Conservation (phyloP, 2,797 vertebrate genomes). For the Anableps anableps region DNA sequence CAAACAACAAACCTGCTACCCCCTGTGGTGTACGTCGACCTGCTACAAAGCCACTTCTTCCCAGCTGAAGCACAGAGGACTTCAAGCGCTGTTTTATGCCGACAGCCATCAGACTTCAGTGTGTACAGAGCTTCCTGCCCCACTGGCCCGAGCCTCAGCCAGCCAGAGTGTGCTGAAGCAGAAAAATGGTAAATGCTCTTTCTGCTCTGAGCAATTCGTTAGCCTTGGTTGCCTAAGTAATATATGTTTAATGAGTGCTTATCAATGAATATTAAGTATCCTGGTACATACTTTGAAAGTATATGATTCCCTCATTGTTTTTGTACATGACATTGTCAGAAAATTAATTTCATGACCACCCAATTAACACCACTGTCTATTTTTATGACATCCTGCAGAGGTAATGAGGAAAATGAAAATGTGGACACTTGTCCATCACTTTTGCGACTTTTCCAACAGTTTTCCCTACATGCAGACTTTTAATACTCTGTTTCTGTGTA, state of each 20-base stretch:
- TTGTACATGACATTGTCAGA: slow-evolving; percentile 1
- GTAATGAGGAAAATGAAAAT: slow-evolving; percentile 42
- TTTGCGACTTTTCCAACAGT: slow-evolving; percentile 18
- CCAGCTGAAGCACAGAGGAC: slow-evolving; percentile 48
- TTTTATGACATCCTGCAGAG: slow-evolving; percentile 26
- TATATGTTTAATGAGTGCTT: not conserved
- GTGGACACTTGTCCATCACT: not conserved
- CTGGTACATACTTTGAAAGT: not conserved
- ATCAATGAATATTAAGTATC: slow-evolving; percentile 24
- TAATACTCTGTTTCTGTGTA: not conserved
- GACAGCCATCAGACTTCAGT: slow-evolving; percentile 58
- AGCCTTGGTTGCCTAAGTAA: slow-evolving; percentile 14
- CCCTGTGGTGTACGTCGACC: slow-evolving; percentile 57
- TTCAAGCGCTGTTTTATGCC: slow-evolving; percentile 49
- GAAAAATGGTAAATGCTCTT: slow-evolving; percentile 28
- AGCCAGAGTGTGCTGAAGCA: slow-evolving; percentile 26
- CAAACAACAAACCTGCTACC: slow-evolving; percentile 55
- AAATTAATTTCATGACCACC: slow-evolving; percentile 10
- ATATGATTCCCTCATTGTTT: not conserved
- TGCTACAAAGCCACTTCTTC: slow-evolving; percentile 64
- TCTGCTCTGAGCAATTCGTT: slow-evolving; percentile 25
- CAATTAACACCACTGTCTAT: slow-evolving; percentile 14
- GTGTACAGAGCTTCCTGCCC: slow-evolving; percentile 54
- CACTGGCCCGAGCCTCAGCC: slow-evolving; percentile 39
- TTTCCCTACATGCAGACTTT: not conserved